Evolutionary conservation across 2,888 invertebrate genomes (phyloP).

Genomic region (Agrotis segetum): DNA sequence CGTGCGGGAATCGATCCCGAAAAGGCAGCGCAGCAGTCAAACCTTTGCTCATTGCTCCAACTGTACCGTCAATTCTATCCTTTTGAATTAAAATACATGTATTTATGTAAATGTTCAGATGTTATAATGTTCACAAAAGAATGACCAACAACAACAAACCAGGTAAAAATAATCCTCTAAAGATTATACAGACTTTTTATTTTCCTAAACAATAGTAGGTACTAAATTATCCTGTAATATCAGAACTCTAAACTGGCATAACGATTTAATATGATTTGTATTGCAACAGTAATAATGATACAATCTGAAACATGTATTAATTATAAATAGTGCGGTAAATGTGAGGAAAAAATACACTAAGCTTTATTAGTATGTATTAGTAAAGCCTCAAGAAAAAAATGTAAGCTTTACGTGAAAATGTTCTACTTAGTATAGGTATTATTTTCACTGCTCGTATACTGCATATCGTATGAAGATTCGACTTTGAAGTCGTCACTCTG

Average conservation of each 20-base stretch:
- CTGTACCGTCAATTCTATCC: no score
- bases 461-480: background rate
- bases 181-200: background rate
- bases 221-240: conserved; percentile 2
- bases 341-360: background rate
- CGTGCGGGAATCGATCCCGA: no score
- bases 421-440: no score
- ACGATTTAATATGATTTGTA: conserved; percentile 11
- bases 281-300: background rate
- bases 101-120: no score
- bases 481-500: background rate
- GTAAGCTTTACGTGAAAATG: no score
- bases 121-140: no score
- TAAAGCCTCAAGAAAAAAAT: no score
- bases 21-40: no score
- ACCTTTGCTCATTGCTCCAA: no score
- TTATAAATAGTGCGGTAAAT: background rate
- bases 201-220: conserved; percentile 17
- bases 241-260: background rate
- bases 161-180: conserved; percentile 5
- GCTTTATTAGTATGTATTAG: no score
- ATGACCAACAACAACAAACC: background rate
- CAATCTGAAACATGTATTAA: background rate
- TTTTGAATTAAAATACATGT: no score
- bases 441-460: no score